phyloP scores from a whole-genome alignment of 2,113 vertebrate genomes.

The Malurus elegans region DNA sequence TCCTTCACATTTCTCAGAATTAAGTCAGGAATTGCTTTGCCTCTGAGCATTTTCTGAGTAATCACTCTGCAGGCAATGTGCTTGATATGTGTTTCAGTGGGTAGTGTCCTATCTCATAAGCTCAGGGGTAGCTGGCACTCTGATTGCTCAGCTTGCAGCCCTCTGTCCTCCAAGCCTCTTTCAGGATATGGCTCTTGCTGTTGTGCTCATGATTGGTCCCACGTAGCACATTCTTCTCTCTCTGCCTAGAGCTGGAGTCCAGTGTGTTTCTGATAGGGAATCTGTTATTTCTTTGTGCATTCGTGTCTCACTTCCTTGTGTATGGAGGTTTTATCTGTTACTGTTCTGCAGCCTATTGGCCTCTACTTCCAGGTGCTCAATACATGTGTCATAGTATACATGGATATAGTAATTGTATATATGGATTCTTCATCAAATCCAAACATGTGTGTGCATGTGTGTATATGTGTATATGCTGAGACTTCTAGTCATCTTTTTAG shows the following conservation, averaged over 20 bases:
- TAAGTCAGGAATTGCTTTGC: background rate
- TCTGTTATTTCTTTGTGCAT: background rate
- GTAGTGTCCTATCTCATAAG: background rate
- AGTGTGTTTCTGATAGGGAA: background rate
- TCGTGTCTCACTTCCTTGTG: background rate
- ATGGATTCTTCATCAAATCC: background rate
- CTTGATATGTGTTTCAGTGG: background rate
- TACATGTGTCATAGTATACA: background rate
- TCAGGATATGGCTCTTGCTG: fast-evolving
- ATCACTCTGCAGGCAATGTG: background rate
- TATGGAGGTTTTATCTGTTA: background rate
- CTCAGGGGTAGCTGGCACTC: background rate
- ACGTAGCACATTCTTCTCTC: background rate
- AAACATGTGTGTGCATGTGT: fast-evolving
- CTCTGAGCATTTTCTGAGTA: background rate
- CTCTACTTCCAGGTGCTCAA: background rate
- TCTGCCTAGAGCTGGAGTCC: background rate
- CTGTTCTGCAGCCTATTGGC: background rate
- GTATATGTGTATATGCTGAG: background rate
- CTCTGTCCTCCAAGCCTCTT: background rate
- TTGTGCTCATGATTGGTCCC: background rate
- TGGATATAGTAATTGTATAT: too few species aligned
- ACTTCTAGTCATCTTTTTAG: background rate
- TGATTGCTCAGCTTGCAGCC: background rate
- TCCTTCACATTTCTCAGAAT: background rate